Conservation (phyloP, 2,113 vertebrate species). For the Nothoprocta perdicaria region DNA sequence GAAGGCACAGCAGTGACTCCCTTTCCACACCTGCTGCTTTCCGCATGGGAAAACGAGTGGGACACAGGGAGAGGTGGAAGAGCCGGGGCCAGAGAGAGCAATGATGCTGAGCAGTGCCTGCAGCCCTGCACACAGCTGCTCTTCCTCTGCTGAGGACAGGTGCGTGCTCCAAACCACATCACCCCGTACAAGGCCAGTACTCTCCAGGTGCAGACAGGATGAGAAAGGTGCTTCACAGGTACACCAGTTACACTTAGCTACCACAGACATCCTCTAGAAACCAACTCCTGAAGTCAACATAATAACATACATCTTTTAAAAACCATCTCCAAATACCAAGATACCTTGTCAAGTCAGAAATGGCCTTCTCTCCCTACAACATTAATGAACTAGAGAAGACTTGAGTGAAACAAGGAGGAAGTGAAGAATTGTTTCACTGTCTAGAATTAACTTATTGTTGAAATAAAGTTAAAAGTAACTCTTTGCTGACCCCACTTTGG, state of each 20-base stretch:
- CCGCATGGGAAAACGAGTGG: neutral
- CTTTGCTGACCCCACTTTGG: neutral
- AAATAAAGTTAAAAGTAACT: neutral
- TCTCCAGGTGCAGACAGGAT: neutral
- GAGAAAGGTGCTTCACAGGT: neutral
- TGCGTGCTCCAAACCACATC: accelerated
- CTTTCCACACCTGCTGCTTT: neutral
- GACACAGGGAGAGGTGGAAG: neutral
- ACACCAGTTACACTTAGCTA: neutral
- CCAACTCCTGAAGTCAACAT: neutral
- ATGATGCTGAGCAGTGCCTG: neutral
- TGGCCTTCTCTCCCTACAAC: neutral
- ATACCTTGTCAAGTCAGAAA: neutral
- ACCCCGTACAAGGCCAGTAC: neutral
- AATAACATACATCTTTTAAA: neutral
- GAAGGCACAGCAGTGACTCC: neutral
- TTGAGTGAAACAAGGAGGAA: neutral
- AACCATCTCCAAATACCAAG: neutral
- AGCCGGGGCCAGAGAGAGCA: neutral
- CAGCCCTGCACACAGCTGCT: neutral
- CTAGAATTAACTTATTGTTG: neutral
- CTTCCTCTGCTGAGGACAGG: neutral
- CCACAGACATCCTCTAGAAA: neutral
- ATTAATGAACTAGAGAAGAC: neutral
- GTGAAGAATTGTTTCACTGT: neutral